Conservation (phyloP, 2,888 invertebrate species). For the Lacanobia wlatinum region DNA sequence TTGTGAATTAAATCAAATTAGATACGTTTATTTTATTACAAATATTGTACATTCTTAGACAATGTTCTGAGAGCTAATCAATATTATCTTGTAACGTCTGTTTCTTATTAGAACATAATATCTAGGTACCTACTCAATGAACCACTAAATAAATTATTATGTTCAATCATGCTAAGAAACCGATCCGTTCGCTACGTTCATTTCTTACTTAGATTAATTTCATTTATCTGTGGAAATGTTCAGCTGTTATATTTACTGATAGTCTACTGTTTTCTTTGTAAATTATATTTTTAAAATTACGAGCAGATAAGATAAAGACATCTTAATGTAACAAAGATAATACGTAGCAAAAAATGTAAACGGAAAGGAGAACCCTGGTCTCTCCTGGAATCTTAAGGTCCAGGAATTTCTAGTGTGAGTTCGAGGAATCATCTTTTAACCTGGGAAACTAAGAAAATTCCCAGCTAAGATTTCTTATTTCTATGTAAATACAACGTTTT, state of each 20-base stretch:
- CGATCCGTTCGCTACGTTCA: neutral
- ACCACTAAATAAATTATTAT: neutral
- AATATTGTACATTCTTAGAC: too few species aligned
- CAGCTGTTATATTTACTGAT: neutral
- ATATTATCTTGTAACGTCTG: neutral
- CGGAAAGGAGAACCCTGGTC: too few species aligned
- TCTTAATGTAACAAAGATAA: too few species aligned
- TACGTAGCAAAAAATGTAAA: too few species aligned
- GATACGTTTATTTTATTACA: too few species aligned
- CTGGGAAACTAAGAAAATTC: neutral
- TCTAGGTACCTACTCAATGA: neutral
- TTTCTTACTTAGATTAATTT: neutral
- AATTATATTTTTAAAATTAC: too few species aligned
- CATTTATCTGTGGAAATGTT: neutral
- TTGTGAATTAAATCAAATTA: neutral
- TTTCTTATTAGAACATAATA: neutral
- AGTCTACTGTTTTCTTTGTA: too few species aligned
- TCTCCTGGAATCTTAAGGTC: too few species aligned
- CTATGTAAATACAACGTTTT: neutral
- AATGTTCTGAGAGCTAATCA: neutral
- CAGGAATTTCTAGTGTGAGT: too few species aligned
- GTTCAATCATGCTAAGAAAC: neutral
- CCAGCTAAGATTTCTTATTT: neutral
- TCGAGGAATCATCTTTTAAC: too few species aligned
- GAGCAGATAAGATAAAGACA: too few species aligned